A percentile compares a stretch with the other conserved stretches of the same genome.
Evolutionary conservation across 2,888 invertebrate genomes (phyloP).

Genomic region (Andrena flavipes): DNA sequence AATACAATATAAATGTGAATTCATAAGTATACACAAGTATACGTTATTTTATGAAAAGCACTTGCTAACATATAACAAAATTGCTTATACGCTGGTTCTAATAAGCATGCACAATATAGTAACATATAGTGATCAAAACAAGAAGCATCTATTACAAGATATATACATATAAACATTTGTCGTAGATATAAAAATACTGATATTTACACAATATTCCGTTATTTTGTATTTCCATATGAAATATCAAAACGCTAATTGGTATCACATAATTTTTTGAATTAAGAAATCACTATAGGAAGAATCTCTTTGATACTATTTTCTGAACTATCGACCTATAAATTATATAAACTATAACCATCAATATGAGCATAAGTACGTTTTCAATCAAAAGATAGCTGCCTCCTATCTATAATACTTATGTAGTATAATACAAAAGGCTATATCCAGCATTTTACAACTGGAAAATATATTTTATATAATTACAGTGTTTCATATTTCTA

Average conservation of each 20-base stretch:
- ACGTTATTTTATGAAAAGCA: slow-evolving; percentile 60
- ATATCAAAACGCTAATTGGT: slow-evolving; percentile 3
- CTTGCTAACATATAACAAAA: slow-evolving; percentile 39
- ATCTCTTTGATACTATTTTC: slow-evolving; percentile 12
- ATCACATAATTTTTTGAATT: slow-evolving; percentile 2
- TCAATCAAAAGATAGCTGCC: slow-evolving; percentile 39
- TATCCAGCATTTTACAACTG: slow-evolving; percentile 36
- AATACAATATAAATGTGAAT: slow-evolving; percentile 50
- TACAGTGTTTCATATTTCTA: slow-evolving; percentile 41
- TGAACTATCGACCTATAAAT: slow-evolving; percentile 3
- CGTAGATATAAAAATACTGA: slow-evolving; percentile 53
- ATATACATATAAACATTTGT: slow-evolving; percentile 47
- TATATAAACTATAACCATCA: slow-evolving; percentile 23
- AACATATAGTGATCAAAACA: slow-evolving; percentile 40
- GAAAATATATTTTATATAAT: slow-evolving; percentile 31
- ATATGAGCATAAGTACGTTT: slow-evolving; percentile 35
- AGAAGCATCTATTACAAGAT: slow-evolving; percentile 51
- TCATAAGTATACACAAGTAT: slow-evolving; percentile 54
- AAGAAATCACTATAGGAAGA: slow-evolving; percentile 19
- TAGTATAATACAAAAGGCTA: slow-evolving; percentile 27
- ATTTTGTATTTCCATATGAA: slow-evolving; percentile 22
- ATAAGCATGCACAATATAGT: slow-evolving; percentile 62
- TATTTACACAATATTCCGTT: slow-evolving; percentile 50
- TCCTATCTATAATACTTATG: slow-evolving; percentile 30
- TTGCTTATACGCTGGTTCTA: slow-evolving; percentile 44